phyloP scores from a whole-genome alignment of 2,888 invertebrate genomes.

The Anoncus sp. region DNA sequence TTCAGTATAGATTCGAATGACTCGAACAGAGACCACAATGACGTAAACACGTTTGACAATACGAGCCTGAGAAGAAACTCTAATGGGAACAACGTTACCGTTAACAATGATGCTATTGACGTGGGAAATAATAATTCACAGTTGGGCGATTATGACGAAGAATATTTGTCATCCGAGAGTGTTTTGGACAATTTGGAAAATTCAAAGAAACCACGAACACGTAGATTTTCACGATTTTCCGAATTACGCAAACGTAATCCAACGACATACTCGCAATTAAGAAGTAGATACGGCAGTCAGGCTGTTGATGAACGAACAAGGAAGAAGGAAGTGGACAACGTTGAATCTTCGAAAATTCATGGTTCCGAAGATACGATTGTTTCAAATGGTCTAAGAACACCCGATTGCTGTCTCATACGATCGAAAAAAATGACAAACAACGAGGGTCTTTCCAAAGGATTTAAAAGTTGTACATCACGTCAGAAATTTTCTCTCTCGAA shows the following conservation, averaged over 20 bases:
- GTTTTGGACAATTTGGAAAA: conserved; percentile 7
- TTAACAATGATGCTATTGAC: not conserved
- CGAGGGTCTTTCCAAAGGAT: conserved; percentile 27
- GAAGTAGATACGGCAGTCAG: conserved; percentile 27
- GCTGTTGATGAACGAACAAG: conserved; percentile 1
- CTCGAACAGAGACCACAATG: conserved; percentile 3
- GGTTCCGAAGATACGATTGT: conserved; percentile 31
- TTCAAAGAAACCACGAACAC: conserved; percentile 24
- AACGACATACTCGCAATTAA: conserved; percentile 54
- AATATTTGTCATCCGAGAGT: not conserved
- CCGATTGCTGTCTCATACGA: conserved; percentile 53
- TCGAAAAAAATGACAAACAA: conserved; percentile 36
- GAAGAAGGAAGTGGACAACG: conserved; percentile 5
- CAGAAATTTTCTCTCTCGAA: conserved; percentile 60
- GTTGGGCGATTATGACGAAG: not conserved
- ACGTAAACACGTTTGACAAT: conserved; percentile 3
- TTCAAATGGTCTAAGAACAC: conserved; percentile 38
- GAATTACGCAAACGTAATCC: conserved; percentile 52
- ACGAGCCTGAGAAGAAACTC: conserved; percentile 7
- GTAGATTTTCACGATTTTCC: conserved; percentile 60
- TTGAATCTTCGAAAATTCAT: conserved; percentile 32
- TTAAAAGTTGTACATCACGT: conserved; percentile 47
- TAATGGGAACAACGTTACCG: not conserved
- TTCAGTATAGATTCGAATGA: conserved; percentile 66
- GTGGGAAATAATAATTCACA: conserved; percentile 32